Evolutionary conservation across 2,888 invertebrate species (phyloP).

Genomic region (Xestia rhomboidea): DNA sequence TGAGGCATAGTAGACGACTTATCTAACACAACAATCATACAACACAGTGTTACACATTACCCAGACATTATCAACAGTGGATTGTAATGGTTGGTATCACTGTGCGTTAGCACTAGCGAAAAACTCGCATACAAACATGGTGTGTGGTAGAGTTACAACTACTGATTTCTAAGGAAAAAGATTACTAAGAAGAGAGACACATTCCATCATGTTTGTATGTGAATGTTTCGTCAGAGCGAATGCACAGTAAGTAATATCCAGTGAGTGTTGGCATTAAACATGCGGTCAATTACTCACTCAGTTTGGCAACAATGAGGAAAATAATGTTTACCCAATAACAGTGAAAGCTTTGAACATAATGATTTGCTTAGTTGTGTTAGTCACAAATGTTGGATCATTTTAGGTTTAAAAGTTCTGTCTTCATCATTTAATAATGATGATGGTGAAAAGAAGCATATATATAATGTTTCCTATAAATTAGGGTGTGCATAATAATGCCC

Average conservation of each 20-base stretch:
- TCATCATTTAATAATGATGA: neutral
- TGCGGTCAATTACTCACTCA: slow-evolving; percentile 25
- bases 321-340: slow-evolving; percentile 16
- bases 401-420: neutral
- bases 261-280: slow-evolving; percentile 12
- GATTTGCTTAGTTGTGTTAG: slow-evolving; percentile 5
- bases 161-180: neutral
- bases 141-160: neutral
- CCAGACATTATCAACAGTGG: neutral
- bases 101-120: neutral
- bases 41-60: slow-evolving; percentile 1
- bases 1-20: neutral
- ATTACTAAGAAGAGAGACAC: neutral
- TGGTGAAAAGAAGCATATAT: neutral
- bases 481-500: neutral
- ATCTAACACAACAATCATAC: slow-evolving; percentile 7
- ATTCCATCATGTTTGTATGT: neutral
- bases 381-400: slow-evolving; percentile 6
- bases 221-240: neutral
- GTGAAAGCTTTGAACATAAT: slow-evolving; percentile 16
- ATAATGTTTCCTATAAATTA: no score
- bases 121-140: neutral
- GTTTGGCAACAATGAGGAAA: neutral
- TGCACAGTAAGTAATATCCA: neutral
- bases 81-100: slow-evolving; percentile 9